Evolutionary conservation across 2,888 invertebrate genomes (phyloP).

Genomic region (Mesoligia furuncula): DNA sequence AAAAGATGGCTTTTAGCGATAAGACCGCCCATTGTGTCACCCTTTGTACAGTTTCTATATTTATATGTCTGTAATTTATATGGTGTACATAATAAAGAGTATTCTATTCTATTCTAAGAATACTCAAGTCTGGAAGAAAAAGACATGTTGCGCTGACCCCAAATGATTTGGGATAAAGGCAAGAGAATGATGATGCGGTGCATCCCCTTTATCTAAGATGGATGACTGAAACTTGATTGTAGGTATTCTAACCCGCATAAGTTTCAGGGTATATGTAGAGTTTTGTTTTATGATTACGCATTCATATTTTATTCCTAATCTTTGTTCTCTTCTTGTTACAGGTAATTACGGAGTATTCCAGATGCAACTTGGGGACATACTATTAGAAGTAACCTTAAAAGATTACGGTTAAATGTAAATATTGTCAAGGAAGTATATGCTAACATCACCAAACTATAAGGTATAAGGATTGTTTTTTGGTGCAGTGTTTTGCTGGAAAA

Average conservation of each 20-base stretch:
- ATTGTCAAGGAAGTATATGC: not conserved
- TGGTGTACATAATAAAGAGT: no score
- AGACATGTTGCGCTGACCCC: not conserved
- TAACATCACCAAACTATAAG: not conserved
- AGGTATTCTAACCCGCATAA: not conserved
- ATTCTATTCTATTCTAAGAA: no score
- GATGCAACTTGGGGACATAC: not conserved
- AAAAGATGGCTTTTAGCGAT: no score
- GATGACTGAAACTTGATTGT: not conserved
- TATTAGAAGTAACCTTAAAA: not conserved
- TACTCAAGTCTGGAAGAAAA: not conserved
- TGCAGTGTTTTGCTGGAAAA: not conserved
- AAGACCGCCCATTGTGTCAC: no score
- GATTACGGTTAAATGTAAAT: not conserved
- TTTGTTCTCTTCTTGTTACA: constrained; percentile 42
- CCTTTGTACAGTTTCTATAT: no score
- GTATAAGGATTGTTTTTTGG: not conserved
- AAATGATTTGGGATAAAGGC: no score
- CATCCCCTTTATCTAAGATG: not conserved
- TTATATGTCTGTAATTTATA: no score
- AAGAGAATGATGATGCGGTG: no score
- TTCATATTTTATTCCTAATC: not conserved
- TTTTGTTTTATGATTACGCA: not conserved
- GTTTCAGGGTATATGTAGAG: not conserved
- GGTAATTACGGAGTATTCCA: constrained; percentile 49